Evolutionary conservation across 2,113 vertebrate species (phyloP), one percentile per base, ranked within the genome.

Genomic region (Macroglossus sobrinus): DNA sequence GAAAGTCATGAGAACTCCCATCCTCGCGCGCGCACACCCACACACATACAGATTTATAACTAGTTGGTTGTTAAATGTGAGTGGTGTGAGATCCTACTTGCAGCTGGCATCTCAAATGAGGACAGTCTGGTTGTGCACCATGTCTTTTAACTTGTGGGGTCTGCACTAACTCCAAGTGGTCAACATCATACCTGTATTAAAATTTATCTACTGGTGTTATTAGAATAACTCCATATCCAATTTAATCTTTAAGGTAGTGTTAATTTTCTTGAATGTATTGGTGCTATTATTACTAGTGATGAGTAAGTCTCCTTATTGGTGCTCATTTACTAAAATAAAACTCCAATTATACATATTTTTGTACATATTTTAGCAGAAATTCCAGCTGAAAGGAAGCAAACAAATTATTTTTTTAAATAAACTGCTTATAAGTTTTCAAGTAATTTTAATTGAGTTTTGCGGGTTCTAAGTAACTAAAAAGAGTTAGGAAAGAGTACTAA

Each of bases 361-460:
- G 50, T 50, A 50, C 50, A 16, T 50, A 50, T 84, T 91, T 92
- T 78, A 91, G 66, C 55, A 97, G 66, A 95, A 94, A 79, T 35
- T 2, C 30, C 45, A 69, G 61, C 12, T 76, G 30, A 26, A 89
- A 80, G 47, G 57, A 97, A 80, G 30, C 4, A 72, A 85, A 78
- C 74, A 76, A 63, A 91, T 40, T 7, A 84, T 66, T 63, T 93
- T 50, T 96, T 89, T 9, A 93, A 93, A 74, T 43, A 68, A 80
- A 72, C 43, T 64, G 78, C 35, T 89, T 90, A 63, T 15, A 81
- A 91, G 12, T 88, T 90, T 87, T 92, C 64, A 75, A 93, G 28
- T 66, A 18, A 93, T 81, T 97, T 95, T 82, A 55, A 80, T 71
- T 95, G 45, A 95, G 86, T 79, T 94, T 76, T 90, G 11, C 38